Base-by-base conservation (phyloP, 2,113 vertebrate genomes). In the Ranitomeya imitator region DNA sequence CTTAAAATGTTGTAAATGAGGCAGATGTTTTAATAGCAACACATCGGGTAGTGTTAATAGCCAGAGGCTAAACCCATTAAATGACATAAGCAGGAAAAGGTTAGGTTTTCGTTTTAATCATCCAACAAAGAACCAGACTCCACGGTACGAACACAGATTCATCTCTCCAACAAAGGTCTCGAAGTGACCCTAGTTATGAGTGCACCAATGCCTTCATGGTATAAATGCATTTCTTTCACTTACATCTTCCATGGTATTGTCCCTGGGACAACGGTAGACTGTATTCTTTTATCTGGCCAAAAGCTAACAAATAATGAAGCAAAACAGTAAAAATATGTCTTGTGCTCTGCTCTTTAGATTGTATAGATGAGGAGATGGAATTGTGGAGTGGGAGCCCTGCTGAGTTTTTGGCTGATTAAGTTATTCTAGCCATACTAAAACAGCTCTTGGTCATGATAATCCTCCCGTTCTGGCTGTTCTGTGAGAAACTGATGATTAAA, bases 401-500 rank as follows among this genome's bases (percentile, higher is more conserved):
- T 69, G 87, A 15, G 82, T 79, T 69, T 89, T 89, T 67, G 87
- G 81, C 87, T 89, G 82, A 89, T 89, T 85, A 89, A 89, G 87
- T 89, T 89, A 85, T 89, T 89, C 87, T 77, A 89, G 77, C 80
- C 71, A 45, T 60, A 89, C 52, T 69, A 74, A 89, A 89, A 89
- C 81, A 85, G 81, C 82, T 89, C 61, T 85, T 52, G 82, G 87
- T 89, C 87, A 89, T 89, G 73, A 89, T 89, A 89, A 85, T 89
- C 74, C 81, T 23, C n/a, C 23, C 31, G 82, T 79, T 79, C 87
- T 89, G 82, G 51, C 81, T 78, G 87, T 82, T 85, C 74, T 57
- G 61, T 78, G 23, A 85, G 81, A 89, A 85, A 89, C 79, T 85
- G 73, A 89, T 89, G 87, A 89, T 85, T 89, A 89, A 89, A 89